Conservation (phyloP, 2,888 invertebrate genomes). For the Odontothrips loti region DNA sequence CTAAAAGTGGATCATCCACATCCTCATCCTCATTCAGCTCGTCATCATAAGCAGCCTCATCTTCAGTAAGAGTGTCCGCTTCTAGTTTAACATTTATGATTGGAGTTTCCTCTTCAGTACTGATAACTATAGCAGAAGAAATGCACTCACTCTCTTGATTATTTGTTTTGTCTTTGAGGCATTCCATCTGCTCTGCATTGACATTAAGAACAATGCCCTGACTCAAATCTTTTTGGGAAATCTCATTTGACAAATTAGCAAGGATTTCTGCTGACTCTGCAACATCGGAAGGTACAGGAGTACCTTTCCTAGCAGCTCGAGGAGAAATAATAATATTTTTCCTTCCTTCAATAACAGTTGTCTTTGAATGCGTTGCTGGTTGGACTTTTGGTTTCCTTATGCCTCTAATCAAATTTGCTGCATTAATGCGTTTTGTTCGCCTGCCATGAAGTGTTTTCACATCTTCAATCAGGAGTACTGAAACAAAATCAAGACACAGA, state of each 20-base stretch:
- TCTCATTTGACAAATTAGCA: constrained; percentile 3
- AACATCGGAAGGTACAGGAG: background rate
- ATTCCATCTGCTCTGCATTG: background rate
- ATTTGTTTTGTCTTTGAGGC: background rate
- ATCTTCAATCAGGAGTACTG: background rate
- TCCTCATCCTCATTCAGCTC: background rate
- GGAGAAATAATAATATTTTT: background rate
- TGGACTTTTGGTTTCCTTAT: background rate
- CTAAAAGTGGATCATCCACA: background rate
- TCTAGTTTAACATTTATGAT: background rate
- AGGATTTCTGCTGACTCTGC: constrained; percentile 12
- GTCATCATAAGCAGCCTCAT: background rate
- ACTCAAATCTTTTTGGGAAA: background rate
- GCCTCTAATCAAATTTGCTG: background rate
- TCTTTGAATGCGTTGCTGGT: background rate
- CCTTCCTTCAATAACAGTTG: background rate
- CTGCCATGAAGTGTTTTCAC: background rate
- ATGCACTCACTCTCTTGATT: background rate
- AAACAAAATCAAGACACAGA: background rate
- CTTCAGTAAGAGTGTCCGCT: background rate
- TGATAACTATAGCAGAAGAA: background rate
- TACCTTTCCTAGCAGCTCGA: background rate
- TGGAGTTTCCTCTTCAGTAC: background rate
- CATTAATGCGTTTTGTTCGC: constrained; percentile 6
- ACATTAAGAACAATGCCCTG: background rate